Evolutionary conservation across 2,888 invertebrate species (phyloP), one percentile per base, ranked within the genome.

Genomic region (Hirtodrosophila confusa): DNA sequence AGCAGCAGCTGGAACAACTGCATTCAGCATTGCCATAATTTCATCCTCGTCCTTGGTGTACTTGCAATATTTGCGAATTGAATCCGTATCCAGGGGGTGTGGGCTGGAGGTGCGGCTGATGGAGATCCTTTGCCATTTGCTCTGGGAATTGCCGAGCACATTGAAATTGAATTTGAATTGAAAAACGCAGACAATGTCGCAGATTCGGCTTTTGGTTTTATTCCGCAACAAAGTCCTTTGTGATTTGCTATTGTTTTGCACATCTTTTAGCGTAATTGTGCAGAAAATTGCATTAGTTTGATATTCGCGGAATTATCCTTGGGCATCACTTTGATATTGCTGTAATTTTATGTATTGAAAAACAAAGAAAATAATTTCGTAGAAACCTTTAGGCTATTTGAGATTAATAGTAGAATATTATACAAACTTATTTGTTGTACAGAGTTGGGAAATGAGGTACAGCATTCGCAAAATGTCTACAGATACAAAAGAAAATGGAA

Each of bases 151-250:
- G 69, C 47, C 61, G 54, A 69, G 55, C 64, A 49, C 62, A 72
- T 39, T 39, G 60, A 86, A 80, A 74, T 76, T 74, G 77, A 74
- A 74, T 76, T 80, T 65, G 70, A 84, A 80, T 80, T 69, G 80
- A 67, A 83, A 78, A 69, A 54, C 48, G 44, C 55, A 69, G 44
- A 72, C 55, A 65, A 48, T 5, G 53, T 66, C 64, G 68, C 61
- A 37, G 50, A 53, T 60, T 56, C 17, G 50, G 57, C 45, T 44
- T 39, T 49, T 53, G 51, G 44, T 39, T 61, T 47, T 70, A 45
- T 69, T 54, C 41, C 6, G 35, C 51, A 48, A 35, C 47, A 37
- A 63, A 44, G 27, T 56, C 41, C 41, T 77, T 77, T 64, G 58
- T 44, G 53, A 58, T 57, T 55, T 63, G 27, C 31, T 40, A 6